Evolutionary conservation across 2,797 vertebrate species (phyloP), one percentile per base, ranked within the genome.

Genomic region (Manis javanica): DNA sequence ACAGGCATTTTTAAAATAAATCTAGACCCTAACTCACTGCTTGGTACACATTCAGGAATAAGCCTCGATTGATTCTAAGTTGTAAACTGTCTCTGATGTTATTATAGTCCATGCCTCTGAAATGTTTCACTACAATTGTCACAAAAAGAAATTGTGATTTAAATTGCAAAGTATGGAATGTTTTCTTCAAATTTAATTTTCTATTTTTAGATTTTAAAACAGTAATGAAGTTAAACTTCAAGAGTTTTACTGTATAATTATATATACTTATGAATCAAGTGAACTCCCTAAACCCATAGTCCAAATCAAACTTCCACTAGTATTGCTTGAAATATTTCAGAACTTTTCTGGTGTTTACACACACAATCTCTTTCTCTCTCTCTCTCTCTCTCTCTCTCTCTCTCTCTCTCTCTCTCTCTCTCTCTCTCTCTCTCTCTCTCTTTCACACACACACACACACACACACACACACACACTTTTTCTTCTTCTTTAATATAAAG

Each of bases 31-130:
- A 59, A 81, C n/a, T 90, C 61, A 37, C 24, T 46, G n/a, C 21
- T 90, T 31, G 51, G 10, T 74, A 34, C 29, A 19, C 23, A 24
- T 53, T 79, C 55, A 87, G 24, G 72, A 90, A 90, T 87, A 92
- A 91, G 59, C 24, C 8, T 96, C 79, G 46, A 37, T 69, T 88
- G 86, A 14, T n/a, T 72, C 82, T 84, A 12, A 78, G 37, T 72
- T 85, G 26, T 86, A 68, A 96, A 94, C 63, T 82, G 37, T 55
- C 49, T 95, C 85, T 94, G 49, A 69, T 81, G 21, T 37, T 81
- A 64, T 53, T 69, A 37, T 46, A 46, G 53, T 53, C 31, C 18
- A 1, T 34, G 23, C 55, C 61, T 77, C 46, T 39, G 68, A 93
- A 93, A 93, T n/a, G 3, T 83, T 91, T 89, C 26, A 23, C 26